Evolutionary conservation across 1,140 invertebrate species (phyloP).

Genomic region (Mylabris phalerata): DNA sequence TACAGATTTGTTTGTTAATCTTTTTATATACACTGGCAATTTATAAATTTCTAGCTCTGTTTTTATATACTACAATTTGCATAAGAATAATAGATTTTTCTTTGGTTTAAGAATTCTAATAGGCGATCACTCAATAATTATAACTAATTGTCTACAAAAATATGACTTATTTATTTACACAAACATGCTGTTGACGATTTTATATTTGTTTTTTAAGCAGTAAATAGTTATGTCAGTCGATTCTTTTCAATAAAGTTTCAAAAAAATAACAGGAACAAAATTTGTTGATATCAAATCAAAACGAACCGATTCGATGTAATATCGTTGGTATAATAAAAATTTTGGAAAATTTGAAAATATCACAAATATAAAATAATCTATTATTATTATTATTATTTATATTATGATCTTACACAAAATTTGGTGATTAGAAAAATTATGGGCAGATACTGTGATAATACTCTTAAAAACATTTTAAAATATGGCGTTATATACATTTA

Average conservation of each 20-base stretch:
- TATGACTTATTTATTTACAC: constrained; percentile 26
- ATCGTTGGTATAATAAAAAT: too few relatives aligned
- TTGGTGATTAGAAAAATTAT: constrained; percentile 3
- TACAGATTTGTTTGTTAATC: constrained; percentile 10
- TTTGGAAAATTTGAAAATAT: too few relatives aligned
- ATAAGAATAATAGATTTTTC: constrained; percentile 23
- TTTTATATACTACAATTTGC: constrained; percentile 12
- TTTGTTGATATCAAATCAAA: background rate
- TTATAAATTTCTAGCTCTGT: constrained; percentile 17
- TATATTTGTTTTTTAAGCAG: constrained; percentile 6
- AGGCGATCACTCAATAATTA: constrained; percentile 9
- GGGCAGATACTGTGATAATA: constrained; percentile 10
- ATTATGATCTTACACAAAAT: too few relatives aligned
- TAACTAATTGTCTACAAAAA: constrained; percentile 28
- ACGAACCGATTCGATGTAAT: background rate
- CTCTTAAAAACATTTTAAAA: background rate
- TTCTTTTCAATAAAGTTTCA: background rate
- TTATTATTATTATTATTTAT: too few relatives aligned
- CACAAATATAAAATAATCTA: too few relatives aligned
- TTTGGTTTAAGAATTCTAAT: constrained; percentile 29
- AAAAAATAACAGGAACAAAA: constrained; percentile 18
- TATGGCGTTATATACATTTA: background rate
- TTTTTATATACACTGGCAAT: constrained; percentile 19
- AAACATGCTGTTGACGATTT: constrained; percentile 20
- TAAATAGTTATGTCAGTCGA: constrained; percentile 25